Evolutionary conservation across 2,797 vertebrate species (phyloP), one percentile per base, ranked within the genome.

Genomic region (Champsocephalus esox): DNA sequence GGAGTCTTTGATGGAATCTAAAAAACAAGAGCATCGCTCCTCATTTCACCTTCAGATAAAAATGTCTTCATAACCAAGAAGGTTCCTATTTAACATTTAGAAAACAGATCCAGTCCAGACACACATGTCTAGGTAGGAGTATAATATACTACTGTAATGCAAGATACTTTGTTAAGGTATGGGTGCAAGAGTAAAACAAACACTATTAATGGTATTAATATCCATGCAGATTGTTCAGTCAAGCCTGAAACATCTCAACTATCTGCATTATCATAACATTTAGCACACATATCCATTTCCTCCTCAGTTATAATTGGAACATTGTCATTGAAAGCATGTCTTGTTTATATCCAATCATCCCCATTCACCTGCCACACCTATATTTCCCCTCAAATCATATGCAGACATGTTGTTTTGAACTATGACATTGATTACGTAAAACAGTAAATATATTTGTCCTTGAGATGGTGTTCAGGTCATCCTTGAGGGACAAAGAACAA

Each of bases 1-100:
- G 50, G 59, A 63, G 66, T 51, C 78, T 77, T 69, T 77, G 62
- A 67, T 59, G 50, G 45, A 45, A 75, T 51, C 48, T 28, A 57
- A 72, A 80, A 79, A 63, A 72, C 57, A 70, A 13, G 34, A 51
- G 55, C 60, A 51, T 44, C 6, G 1, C 28, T 58, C 28, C 77
- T 48, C 34, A 41, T 38, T 63, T 63, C 61, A 60, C 43, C 19
- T 60, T 74, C 12, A 49, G 49, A 69, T 70, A 19, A 61, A 63
- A 59, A 66, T 46, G 3, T 28, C 10, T 73, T 51, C 8, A 67
- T 70, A 59, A 48, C 73, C 45, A 43, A 57, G 43, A 49, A 16
- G 46, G 19, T 52, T 56, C 57, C 64, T 9, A 56, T 73, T 72
- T 44, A 34, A 46, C 13, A 73, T 79, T 60, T 38, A 65, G 24